Conservation (phyloP, 2,113 vertebrate species). For the Procavia capensis region DNA sequence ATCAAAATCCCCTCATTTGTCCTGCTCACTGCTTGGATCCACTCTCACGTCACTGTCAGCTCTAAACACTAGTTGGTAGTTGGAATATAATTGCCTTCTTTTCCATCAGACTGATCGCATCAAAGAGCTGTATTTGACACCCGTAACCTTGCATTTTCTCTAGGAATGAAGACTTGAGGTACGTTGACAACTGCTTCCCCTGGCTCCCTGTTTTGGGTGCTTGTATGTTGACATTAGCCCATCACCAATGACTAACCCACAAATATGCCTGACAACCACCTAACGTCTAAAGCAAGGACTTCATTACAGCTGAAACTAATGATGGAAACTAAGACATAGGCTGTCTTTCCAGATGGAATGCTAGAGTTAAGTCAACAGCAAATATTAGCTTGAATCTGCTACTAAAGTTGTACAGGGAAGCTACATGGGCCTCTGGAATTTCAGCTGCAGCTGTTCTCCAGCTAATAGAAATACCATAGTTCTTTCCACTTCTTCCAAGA, state of each 20-base stretch:
- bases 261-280: neutral
- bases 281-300: neutral
- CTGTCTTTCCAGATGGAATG: neutral
- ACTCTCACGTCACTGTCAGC: neutral
- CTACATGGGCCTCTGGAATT: neutral
- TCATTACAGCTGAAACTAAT: constrained; percentile 26
- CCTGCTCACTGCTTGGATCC: neutral
- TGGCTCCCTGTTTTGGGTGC: neutral
- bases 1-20: neutral
- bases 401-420: neutral
- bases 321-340: neutral
- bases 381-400: neutral
- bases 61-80: neutral
- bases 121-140: neutral
- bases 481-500: neutral
- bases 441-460: neutral
- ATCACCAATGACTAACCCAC: neutral
- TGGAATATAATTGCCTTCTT: neutral
- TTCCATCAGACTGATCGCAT: neutral
- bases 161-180: neutral
- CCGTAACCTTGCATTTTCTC: neutral
- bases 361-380: neutral
- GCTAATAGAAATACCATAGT: neutral
- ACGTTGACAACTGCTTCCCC: neutral
- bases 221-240: neutral